phyloP scores from a whole-genome alignment of 30 jellyfish, hydroid and myxozoan species.

The Aurelia coerulea region DNA sequence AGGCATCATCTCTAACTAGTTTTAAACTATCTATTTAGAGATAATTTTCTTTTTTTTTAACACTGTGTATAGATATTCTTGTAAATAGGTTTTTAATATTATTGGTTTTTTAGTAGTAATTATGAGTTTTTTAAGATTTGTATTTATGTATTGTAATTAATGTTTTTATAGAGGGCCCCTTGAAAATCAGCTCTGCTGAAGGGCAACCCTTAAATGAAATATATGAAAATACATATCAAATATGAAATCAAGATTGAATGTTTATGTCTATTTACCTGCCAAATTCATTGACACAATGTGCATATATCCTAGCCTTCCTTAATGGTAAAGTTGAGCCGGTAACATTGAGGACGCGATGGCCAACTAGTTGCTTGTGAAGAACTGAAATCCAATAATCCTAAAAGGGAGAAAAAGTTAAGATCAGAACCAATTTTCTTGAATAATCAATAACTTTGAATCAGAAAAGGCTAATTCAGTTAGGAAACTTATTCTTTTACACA shows the following conservation, averaged over 20 bases:
- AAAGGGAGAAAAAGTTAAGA: neutral
- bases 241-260: neutral
- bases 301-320: constrained; percentile 72
- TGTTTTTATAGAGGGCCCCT: too few species aligned
- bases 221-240: too few species aligned
- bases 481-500: neutral
- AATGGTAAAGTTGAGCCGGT: constrained; percentile 61
- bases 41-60: too few species aligned
- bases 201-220: too few species aligned
- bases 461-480: neutral
- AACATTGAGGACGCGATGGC: constrained; percentile 74
- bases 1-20: too few species aligned
- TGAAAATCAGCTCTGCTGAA: too few species aligned
- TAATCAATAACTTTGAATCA: neutral
- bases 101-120: too few species aligned
- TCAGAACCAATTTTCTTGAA: neutral
- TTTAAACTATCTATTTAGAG: too few species aligned
- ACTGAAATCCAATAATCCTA: constrained; percentile 90
- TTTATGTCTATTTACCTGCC: constrained; percentile 36
- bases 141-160: too few species aligned
- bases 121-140: too few species aligned
- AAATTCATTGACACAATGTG: constrained; percentile 79
- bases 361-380: constrained; percentile 84
- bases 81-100: too few species aligned
- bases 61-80: too few species aligned